A percentile compares a stretch with the other conserved stretches of the same genome.
These are phyloP conservation scores for Helogale parvula DNA, from an alignment of 2,113 vertebrate genomes.

Conservation along the genomic window DNA sequence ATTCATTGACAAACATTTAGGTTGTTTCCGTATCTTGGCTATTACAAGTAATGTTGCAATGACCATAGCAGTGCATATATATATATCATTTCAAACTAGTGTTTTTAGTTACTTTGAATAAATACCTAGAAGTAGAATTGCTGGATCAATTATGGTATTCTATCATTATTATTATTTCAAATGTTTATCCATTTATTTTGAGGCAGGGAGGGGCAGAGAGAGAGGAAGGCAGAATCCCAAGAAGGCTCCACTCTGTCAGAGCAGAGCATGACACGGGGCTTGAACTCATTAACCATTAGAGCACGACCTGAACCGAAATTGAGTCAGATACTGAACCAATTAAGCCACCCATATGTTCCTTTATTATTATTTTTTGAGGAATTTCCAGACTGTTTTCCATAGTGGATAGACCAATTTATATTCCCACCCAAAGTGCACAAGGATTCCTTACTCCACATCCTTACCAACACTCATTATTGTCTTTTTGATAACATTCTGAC, in stretches of 20 bases:
- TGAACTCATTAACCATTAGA: too few species aligned
- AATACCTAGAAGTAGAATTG: neutral
- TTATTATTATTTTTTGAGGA: neutral
- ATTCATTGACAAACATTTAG: neutral
- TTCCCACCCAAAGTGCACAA: neutral
- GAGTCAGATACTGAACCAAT: too few species aligned
- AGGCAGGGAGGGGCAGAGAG: too few species aligned
- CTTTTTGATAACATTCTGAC: neutral
- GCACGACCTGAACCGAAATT: too few species aligned
- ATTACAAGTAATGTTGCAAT: neutral
- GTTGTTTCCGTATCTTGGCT: neutral
- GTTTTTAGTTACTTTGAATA: neutral
- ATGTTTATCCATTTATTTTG: too few species aligned
- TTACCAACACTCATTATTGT: neutral
- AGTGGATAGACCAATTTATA: neutral
- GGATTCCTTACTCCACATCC: neutral
- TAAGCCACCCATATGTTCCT: neutral
- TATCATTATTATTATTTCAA: neutral
- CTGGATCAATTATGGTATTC: neutral
- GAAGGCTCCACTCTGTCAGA: too few species aligned
- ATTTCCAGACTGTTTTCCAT: neutral
- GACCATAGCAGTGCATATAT: neutral
- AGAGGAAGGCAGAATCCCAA: too few species aligned
- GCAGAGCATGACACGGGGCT: too few species aligned
- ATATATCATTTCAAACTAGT: neutral